phyloP scores from a whole-genome alignment of 2,888 invertebrate species.

The Agonopterix alstromeriana region DNA sequence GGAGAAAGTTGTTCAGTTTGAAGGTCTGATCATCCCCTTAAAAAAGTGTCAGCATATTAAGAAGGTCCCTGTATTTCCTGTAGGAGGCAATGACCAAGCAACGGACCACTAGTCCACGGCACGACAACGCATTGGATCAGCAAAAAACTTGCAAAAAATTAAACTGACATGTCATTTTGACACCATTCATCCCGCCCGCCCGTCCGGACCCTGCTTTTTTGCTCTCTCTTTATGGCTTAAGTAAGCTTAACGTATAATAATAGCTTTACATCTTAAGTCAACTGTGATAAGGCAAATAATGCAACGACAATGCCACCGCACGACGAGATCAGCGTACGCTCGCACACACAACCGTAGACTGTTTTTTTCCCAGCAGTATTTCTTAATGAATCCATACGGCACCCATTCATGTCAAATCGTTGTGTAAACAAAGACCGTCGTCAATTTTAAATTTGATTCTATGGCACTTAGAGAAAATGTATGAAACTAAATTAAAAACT shows the following conservation, averaged over 20 bases:
- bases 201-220: slow-evolving; percentile 40
- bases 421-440: slow-evolving; percentile 67
- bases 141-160: slow-evolving; percentile 51
- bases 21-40: no score
- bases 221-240: slow-evolving; percentile 1
- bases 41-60: no score
- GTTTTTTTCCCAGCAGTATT: slow-evolving; percentile 51
- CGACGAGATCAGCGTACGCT: not conserved
- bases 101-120: not conserved
- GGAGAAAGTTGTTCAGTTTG: no score
- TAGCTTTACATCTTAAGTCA: not conserved
- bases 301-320: not conserved
- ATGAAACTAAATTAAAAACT: no score
- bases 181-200: slow-evolving; percentile 65
- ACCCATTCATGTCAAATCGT: slow-evolving; percentile 65
- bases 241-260: not conserved
- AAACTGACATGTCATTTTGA: slow-evolving; percentile 69
- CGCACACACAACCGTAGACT: slow-evolving; percentile 21
- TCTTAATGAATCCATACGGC: slow-evolving; percentile 66
- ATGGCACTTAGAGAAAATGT: no score
- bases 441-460: slow-evolving; percentile 24
- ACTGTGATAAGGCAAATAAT: slow-evolving; percentile 21
- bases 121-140: slow-evolving; percentile 23
- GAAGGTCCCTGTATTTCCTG: no score
- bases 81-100: no score